Evolutionary conservation across 2,797 vertebrate genomes (phyloP).

Genomic region (Sebastes cheni): DNA sequence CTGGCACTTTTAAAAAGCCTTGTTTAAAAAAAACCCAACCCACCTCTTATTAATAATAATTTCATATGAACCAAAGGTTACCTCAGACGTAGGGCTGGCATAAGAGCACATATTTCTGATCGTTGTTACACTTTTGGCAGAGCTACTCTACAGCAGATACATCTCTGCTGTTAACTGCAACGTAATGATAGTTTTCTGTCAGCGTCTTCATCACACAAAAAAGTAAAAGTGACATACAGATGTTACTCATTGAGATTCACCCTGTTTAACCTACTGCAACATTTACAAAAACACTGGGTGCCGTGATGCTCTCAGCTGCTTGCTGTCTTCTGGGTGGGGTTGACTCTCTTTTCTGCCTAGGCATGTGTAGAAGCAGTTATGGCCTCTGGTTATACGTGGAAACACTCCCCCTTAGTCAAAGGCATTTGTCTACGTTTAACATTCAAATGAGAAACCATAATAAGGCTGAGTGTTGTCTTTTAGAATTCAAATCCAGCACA

Average conservation of each 20-base stretch:
- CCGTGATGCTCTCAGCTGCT: background rate
- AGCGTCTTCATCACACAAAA: too few relatives aligned
- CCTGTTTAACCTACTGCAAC: background rate
- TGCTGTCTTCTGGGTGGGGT: background rate
- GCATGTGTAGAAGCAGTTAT: background rate
- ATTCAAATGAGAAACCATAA: conserved; percentile 51
- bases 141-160: background rate
- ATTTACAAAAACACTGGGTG: background rate
- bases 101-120: background rate
- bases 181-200: background rate
- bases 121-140: background rate
- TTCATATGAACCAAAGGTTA: background rate
- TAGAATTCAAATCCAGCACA: background rate
- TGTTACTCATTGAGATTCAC: background rate
- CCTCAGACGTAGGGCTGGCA: too few relatives aligned
- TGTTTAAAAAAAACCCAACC: background rate
- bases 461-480: conserved; percentile 30
- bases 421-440: conserved; percentile 53
- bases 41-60: too few relatives aligned
- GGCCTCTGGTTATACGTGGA: background rate
- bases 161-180: background rate
- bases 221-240: background rate
- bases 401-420: background rate
- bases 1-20: background rate
- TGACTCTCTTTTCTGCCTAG: background rate